phyloP scores from a whole-genome alignment of 2,797 vertebrate genomes.

The Okamejei kenojei region DNA sequence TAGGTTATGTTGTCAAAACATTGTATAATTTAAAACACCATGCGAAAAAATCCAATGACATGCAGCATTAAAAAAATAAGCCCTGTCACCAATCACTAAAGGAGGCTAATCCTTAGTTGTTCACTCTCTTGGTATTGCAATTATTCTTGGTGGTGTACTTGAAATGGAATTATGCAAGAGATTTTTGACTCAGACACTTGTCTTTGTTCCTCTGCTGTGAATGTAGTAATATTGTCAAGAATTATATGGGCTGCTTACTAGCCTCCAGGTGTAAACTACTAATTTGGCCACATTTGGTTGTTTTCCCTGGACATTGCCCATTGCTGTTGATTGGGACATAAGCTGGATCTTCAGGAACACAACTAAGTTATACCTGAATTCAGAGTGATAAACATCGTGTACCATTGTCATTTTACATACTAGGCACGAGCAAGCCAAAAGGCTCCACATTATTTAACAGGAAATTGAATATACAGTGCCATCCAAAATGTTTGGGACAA shows the following conservation, averaged over 20 bases:
- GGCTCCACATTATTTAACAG: too few relatives aligned
- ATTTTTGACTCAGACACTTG: background rate
- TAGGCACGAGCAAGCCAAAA: background rate
- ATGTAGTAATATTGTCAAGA: background rate
- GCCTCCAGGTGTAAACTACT: background rate
- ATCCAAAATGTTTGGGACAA: too few relatives aligned
- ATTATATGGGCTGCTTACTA: background rate
- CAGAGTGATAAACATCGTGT: background rate
- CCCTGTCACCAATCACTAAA: background rate
- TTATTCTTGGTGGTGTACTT: background rate
- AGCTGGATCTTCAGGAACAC: background rate
- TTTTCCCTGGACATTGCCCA: background rate
- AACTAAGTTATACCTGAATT: background rate
- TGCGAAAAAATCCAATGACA: background rate
- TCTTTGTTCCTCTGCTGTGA: background rate
- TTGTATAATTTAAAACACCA: background rate
- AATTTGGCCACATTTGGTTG: background rate
- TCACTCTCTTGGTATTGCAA: background rate
- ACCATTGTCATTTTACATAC: background rate
- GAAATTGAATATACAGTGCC: background rate
- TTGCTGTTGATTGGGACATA: background rate
- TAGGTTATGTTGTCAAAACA: conserved; percentile 22
- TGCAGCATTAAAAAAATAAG: background rate
- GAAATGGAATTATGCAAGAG: conserved; percentile 17
- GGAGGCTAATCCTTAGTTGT: conserved; percentile 1